phyloP scores from a whole-genome alignment of 2,888 invertebrate species.

The Thymelicus acteon region DNA sequence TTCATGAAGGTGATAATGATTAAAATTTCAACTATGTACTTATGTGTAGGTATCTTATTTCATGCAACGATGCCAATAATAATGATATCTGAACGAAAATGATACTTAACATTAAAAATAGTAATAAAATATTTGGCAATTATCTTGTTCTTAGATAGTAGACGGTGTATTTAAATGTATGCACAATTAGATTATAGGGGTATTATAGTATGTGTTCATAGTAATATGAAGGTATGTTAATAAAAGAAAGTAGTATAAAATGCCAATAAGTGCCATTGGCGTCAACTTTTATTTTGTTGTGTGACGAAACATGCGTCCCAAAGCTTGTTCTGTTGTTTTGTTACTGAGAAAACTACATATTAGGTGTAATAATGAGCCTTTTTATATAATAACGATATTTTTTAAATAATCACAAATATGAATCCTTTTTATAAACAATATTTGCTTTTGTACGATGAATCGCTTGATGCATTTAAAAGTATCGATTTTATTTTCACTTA shows the following conservation, averaged over 20 bases:
- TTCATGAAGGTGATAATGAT: not conserved
- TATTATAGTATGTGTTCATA: conserved; percentile 14
- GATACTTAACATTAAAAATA: not conserved
- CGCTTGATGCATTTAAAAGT: conserved; percentile 5
- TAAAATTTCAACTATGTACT: too few species aligned
- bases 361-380: not conserved
- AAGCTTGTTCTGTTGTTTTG: not conserved
- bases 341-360: not conserved
- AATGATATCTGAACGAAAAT: not conserved
- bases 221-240: conserved; percentile 2
- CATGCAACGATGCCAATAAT: too few species aligned
- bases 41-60: not conserved
- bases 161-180: conserved; percentile 16
- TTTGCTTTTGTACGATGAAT: not conserved
- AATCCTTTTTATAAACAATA: not conserved
- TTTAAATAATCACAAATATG: not conserved
- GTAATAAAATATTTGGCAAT: not conserved
- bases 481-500: not conserved
- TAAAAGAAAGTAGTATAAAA: not conserved
- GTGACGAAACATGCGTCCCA: conserved; percentile 1
- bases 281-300: conserved; percentile 12
- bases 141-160: not conserved
- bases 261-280: conserved; percentile 7
- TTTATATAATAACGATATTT: not conserved
- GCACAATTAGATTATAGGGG: conserved; percentile 21